A percentile compares a stretch with the other conserved stretches of the same genome.
Conservation (phyloP, 2,888 invertebrate genomes). For the Graphium colonna region DNA sequence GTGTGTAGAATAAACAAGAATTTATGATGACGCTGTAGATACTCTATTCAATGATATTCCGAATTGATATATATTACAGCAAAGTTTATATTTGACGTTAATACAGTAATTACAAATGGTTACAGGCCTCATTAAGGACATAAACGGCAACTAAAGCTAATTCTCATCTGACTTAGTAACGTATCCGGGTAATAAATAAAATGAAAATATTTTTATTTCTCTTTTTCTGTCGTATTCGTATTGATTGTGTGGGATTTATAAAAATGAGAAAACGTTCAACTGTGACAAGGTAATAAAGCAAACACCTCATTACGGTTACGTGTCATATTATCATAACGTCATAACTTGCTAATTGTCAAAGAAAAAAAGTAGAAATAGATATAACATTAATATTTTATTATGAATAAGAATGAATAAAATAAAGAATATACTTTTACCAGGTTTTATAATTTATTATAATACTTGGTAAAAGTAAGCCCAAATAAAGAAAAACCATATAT, state of each 20-base stretch:
- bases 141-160: constrained; percentile 14
- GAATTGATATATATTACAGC: constrained; percentile 5
- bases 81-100: constrained; percentile 13
- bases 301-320: constrained; percentile 1
- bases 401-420: too few relatives aligned
- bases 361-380: neutral
- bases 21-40: too few relatives aligned
- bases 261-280: neutral
- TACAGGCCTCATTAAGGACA: constrained; percentile 5
- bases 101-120: constrained; percentile 9
- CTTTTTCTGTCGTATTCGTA: neutral
- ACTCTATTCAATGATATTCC: neutral
- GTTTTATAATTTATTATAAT: too few relatives aligned
- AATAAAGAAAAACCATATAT: too few relatives aligned
- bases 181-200: constrained; percentile 12
- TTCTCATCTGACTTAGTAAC: constrained; percentile 3
- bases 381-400: neutral
- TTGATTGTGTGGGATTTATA: constrained; percentile 8
- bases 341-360: constrained; percentile 1
- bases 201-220: constrained; percentile 10
- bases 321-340: neutral
- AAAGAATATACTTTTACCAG: too few relatives aligned
- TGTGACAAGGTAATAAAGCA: constrained; percentile 6
- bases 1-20: too few relatives aligned
- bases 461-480: too few relatives aligned